Evolutionary conservation across 2,797 vertebrate genomes (phyloP), one percentile per base, ranked within the genome.

Genomic region (Orestias chungarensis): DNA sequence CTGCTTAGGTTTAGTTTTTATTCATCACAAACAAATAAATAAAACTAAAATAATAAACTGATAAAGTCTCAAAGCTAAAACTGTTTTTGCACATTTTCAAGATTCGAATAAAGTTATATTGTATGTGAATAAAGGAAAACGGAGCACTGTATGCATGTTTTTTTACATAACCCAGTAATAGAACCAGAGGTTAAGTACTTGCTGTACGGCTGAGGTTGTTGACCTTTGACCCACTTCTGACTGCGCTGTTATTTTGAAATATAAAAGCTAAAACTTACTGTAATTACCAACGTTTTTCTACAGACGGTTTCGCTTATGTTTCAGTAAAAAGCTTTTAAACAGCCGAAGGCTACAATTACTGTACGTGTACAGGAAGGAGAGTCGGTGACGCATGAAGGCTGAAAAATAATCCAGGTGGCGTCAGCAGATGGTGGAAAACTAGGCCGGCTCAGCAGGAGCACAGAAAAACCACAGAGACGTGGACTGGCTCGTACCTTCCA

Each of bases 401-500:
- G 33, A 8, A n/a, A n/a, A n/a, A n/a, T n/a, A n/a, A n/a, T n/a
- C n/a, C n/a, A n/a, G n/a, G n/a, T n/a, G n/a, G n/a, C n/a, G 23
- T 8, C 31, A 10, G n/a, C 57, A 61, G 33, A 1, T 61, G 57
- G 33, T n/a, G 57, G 5, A 23, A 14, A 61, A 38, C 57, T 38
- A 20, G 20, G 10, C 1, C 29, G 18, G 55, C 55, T 57, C 31
- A 20, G 4, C 29, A 4, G 29, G 7, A 20, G 9, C 57, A 23
- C 38, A 12, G 38, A 61, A 35, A n/a, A n/a, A n/a, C n/a, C n/a
- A n/a, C n/a, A n/a, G n/a, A n/a, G n/a, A n/a, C n/a, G n/a, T 23
- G 9, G 23, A 8, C 20, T 5, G 57, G 10, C 38, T 14, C 59
- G 10, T 43, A 91, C 93, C 93, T 4, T 92, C 86, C 33, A 64